Evolutionary conservation across 2,888 invertebrate species (phyloP), one percentile per base, ranked within the genome.

Genomic region (Cephus spinipes): DNA sequence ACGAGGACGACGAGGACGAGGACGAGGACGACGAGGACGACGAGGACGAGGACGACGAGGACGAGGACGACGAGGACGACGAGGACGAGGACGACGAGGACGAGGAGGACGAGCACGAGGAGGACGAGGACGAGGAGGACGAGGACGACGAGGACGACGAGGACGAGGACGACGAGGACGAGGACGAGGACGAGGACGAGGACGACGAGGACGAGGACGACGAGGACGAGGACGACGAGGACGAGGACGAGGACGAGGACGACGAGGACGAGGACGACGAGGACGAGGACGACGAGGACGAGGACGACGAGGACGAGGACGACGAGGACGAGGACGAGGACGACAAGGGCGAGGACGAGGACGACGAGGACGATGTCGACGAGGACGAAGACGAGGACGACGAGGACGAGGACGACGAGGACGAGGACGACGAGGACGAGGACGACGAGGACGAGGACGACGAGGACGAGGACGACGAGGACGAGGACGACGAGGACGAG

Each of bases 381-480:
- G n/a, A n/a, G n/a, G n/a, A n/a, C n/a, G n/a, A n/a, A n/a, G n/a
- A n/a, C n/a, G n/a, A n/a, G n/a, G n/a, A n/a, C n/a, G n/a, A n/a
- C n/a, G n/a, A n/a, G n/a, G n/a, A n/a, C n/a, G n/a, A n/a, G n/a
- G n/a, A n/a, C n/a, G n/a, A n/a, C n/a, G n/a, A n/a, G 32, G 23
- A 32, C 32, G 32, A 33, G 12, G 68, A 68, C 12, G 68, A 68
- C 68, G 68, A 68, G 68, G 68, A 68, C 68, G 68, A 68, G 68
- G 68, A 68, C 68, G 68, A 68, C 68, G 75, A 35, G 55, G 68
- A 68, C 68, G 68, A 68, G 68, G 68, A 68, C 68, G 68, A 68
- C 68, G 68, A 68, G 68, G 68, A 68, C 68, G 68, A 34, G 71
- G 79, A 68, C 68, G 68, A 12, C 73, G 73, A n/a, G 68, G 68